phyloP scores from a whole-genome alignment of 2,113 vertebrate genomes.

The Heterotilapia buettikoferi region DNA sequence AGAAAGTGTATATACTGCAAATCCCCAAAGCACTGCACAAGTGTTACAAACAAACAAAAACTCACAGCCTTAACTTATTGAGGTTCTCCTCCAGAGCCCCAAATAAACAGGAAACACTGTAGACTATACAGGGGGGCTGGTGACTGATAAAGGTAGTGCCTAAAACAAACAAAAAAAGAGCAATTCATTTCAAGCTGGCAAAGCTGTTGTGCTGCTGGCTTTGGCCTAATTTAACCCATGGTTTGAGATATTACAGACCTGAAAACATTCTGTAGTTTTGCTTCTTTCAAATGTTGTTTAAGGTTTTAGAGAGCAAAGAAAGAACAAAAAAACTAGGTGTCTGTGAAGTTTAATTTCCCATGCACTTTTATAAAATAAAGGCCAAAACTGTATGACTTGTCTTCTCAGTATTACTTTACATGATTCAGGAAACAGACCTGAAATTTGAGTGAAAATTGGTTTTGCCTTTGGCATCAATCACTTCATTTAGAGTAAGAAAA shows the following conservation, averaged over 20 bases:
- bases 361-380: neutral
- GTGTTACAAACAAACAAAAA: constrained; percentile 17
- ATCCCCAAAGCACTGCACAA: constrained; percentile 1
- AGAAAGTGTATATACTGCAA: neutral
- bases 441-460: neutral
- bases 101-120: constrained; percentile 22
- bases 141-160: constrained; percentile 39
- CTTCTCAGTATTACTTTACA: neutral
- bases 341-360: neutral
- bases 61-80: neutral
- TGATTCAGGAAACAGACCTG: neutral
- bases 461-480: neutral
- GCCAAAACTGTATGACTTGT: neutral
- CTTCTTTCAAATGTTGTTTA: neutral
- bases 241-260: neutral
- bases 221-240: constrained; percentile 27
- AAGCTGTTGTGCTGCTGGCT: constrained; percentile 16
- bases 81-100: constrained; percentile 21
- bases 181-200: constrained; percentile 14
- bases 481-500: constrained; percentile 3
- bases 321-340: neutral
- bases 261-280: neutral
- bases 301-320: neutral
- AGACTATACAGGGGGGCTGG: neutral
- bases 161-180: constrained; percentile 24